phyloP scores from a whole-genome alignment of 2,797 vertebrate genomes.

The Ptychadena robeensis region DNA sequence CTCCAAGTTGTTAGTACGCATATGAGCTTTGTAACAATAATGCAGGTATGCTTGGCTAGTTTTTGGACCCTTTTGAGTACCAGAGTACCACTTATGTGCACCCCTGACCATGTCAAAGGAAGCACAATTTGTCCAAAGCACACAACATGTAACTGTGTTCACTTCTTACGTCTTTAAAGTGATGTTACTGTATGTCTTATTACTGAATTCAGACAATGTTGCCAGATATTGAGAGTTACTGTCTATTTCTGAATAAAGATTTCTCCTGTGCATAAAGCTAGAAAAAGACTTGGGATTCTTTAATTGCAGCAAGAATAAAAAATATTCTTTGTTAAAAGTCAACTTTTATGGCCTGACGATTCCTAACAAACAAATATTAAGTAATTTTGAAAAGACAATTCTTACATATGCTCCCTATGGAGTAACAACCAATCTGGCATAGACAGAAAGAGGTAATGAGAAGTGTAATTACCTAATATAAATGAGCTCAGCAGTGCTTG shows the following conservation, averaged over 20 bases:
- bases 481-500: conserved; percentile 66
- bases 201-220: background rate
- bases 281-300: background rate
- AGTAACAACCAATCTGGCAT: conserved; percentile 66
- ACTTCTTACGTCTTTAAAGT: background rate
- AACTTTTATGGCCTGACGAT: conserved; percentile 57
- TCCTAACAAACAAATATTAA: conserved; percentile 62
- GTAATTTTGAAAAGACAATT: conserved; percentile 65
- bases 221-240: background rate
- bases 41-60: too few relatives aligned
- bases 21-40: too few relatives aligned
- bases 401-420: conserved; percentile 63
- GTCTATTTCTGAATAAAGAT: background rate
- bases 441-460: conserved; percentile 66
- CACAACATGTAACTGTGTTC: background rate
- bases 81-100: too few relatives aligned
- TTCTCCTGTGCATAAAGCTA: background rate
- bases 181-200: background rate
- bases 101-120: too few relatives aligned
- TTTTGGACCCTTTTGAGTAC: too few relatives aligned
- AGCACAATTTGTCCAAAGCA: background rate
- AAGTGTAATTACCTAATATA: conserved; percentile 68
- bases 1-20: too few relatives aligned
- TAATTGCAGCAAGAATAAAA: background rate
- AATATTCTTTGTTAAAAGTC: conserved; percentile 9